A percentile compares a stretch with the other conserved stretches of the same genome.
Conservation (phyloP, 2,797 vertebrate genomes). For the Spheniscus humboldti region DNA sequence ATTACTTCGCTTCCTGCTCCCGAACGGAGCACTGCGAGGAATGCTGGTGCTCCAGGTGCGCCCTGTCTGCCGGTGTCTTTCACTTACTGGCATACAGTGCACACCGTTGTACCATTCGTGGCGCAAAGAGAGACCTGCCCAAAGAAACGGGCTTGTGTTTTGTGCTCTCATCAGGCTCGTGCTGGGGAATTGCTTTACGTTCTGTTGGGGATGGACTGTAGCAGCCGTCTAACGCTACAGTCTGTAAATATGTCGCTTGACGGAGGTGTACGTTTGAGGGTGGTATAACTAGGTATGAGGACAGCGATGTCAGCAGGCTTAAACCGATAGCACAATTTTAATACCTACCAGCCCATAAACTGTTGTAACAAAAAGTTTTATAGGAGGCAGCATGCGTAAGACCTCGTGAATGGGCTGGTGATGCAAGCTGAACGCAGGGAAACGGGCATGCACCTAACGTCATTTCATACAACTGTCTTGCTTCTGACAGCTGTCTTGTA, state of each 20-base stretch:
- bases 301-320: background rate
- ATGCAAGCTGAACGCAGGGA: accelerated
- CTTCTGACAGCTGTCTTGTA: background rate
- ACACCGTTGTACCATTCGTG: accelerated
- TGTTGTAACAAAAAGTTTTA: background rate
- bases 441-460: accelerated
- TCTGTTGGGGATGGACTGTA: accelerated
- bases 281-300: background rate
- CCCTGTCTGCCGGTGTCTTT: accelerated
- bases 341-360: background rate
- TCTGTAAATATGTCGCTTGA: accelerated
- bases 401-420: background rate
- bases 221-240: background rate
- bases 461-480: background rate
- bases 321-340: background rate
- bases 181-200: background rate
- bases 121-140: background rate
- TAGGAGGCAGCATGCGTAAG: accelerated
- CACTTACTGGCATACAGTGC: accelerated
- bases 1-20: accelerated
- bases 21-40: background rate
- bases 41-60: background rate
- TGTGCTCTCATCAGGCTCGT: background rate
- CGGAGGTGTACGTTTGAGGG: background rate
- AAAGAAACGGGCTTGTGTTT: background rate